These are phyloP conservation scores for cat (Felis catus) DNA, from an alignment of 2,113 vertebrate genomes.

Conservation along the genomic window F.catus_Fca126_mat1.0 CM031417.1:120441501-120442000, in stretches of 20 bases:
- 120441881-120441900: neutral
- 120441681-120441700: neutral
- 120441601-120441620: neutral
- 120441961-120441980: constrained; percentile 24
- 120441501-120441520: neutral
- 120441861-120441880: neutral
- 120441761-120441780: neutral
- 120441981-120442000: neutral
- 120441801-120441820: neutral
- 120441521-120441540: neutral
- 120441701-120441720: neutral
- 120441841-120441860: neutral
- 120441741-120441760: neutral
- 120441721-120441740: neutral
- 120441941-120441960: neutral
- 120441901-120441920: neutral
- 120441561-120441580: constrained; percentile 22
- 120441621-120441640: neutral
- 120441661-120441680: neutral
- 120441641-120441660: neutral
- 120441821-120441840: neutral
- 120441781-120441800: neutral
- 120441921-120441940: constrained; percentile 23
- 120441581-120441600: constrained; percentile 24
- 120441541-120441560: no score